phyloP scores from a whole-genome alignment of 2,113 vertebrate species.

The Atherinomorus stipes region DNA sequence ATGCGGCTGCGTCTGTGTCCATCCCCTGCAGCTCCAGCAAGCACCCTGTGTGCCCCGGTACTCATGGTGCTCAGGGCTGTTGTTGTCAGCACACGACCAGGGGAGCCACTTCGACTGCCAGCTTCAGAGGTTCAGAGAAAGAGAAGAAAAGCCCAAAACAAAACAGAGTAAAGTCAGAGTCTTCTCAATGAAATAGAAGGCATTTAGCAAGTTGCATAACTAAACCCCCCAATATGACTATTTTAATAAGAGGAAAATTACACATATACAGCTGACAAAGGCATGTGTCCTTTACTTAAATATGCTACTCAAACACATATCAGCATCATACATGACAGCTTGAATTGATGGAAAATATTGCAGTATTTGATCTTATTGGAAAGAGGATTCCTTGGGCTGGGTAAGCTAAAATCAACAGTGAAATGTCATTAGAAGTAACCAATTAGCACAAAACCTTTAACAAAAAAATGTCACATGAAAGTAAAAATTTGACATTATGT shows the following conservation, averaged over 20 bases:
- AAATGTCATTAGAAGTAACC: not conserved
- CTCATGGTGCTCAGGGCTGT: conserved; percentile 93
- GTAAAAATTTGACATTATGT: not conserved
- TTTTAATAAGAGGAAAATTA: not conserved
- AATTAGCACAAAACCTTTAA: not conserved
- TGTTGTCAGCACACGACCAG: conserved; percentile 93
- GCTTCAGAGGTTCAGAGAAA: conserved; percentile 80
- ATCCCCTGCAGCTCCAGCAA: conserved; percentile 79
- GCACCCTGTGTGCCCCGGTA: conserved; percentile 89
- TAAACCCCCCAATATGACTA: not conserved
- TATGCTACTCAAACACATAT: conserved; percentile 10
- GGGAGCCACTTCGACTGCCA: conserved; percentile 96
- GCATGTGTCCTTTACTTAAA: not conserved
- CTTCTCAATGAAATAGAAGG: not conserved
- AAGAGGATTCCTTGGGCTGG: conserved; percentile 34
- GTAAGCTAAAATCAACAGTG: not conserved
- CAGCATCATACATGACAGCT: not conserved
- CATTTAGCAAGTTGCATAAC: not conserved
- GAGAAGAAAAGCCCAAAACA: not conserved
- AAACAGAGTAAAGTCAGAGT: conserved; percentile 24
- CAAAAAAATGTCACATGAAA: not conserved
- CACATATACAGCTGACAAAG: not conserved
- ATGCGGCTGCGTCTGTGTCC: conserved; percentile 93
- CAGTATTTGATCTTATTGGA: conserved; percentile 18
- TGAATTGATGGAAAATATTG: not conserved